Evolutionary conservation across 2,113 vertebrate species (phyloP), one percentile per base, ranked within the genome.

Genomic region (Sapajus apella): DNA sequence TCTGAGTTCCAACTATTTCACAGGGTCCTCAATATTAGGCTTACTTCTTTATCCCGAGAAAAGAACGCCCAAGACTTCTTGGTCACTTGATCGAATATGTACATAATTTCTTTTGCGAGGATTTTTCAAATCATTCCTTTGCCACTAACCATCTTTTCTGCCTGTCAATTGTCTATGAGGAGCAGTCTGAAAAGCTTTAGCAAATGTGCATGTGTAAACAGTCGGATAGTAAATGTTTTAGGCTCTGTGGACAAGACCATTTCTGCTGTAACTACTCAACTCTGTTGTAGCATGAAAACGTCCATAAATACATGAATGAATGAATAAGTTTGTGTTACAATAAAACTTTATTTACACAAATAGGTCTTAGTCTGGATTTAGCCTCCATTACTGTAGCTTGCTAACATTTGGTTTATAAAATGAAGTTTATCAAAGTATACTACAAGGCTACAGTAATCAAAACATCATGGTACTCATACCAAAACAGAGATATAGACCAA

Each of bases 271-370:
- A 70, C 18, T 87, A n/a, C 4, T 84, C 56, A 81, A 50, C 6
- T 43, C 6, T 25, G 5, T 23, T 80, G 12, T 68, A 72, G 23
- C 35, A 47, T 27, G 66, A 80, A 83, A 82, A 5, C 32, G 52
- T 77, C 12, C 3, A 16, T 5, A 84, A 83, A 72, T 27, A 87
- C 45, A 9, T 80, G 45, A 82, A 84, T 76, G 3, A 66, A 87
- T 13, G 14, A 40, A 32, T 20, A 4, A 61, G 3, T 2, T 13
- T 43, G 27, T 80, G n/a, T 50, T 91, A 11, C 17, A 73, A 32
- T 72, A 55, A 80, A 91, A 79, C 16, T 77, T 66, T 82, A 66
- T 43, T 90, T 96, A 89, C 5, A 82, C n/a, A 85, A 83, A 89
- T 2, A 61, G 4, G 6, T 85, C 0, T 72, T n/a, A 8, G 30